Evolutionary conservation across 2,113 vertebrate species (phyloP), one percentile per base, ranked within the genome.

Genomic region (Nannobrachium achirus): DNA sequence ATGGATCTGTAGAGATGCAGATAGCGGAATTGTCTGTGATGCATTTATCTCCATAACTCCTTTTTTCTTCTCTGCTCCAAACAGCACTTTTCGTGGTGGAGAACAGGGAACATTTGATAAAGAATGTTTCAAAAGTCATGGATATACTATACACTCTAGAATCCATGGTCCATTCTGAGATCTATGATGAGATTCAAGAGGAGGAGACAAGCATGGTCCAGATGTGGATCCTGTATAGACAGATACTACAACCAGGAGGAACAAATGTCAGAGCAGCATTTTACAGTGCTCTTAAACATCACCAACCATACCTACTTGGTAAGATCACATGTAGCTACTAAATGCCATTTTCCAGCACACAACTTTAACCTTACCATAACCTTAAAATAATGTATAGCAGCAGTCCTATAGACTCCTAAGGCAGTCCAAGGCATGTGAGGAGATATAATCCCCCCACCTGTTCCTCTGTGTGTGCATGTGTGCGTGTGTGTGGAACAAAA

Each of bases 61-160:
- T 2, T 25, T 13, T 8, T 9, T 38, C 13, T 69, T 3, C 59
- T 38, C 11, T 4, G 71, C 45, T 42, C 3, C 1, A 56, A 79
- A 49, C 62, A 86, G 83, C 33, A 44, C 25, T 38, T 0, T 86
- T 90, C 39, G 69, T 90, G 0, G 75, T 82, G 6, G 4, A 1
- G 1, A 64, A 81, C 3, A 57, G 0, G 25, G 4, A 16, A 1
- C 0, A 0, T 0, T 16, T 88, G 10, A 70, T 78, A 56, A 48
- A 65, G 0, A 0, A 14, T 0, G 56, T 76, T 11, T 33, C 49
- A 0, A 4, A 19, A 9, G 82, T 77, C 0, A 64, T 79, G 70
- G 19, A 20, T 0, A 69, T 90, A 46, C 44, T 16, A 13, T 69
- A 84, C 0, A 58, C 68, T 7, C 78, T 90, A 10, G 42, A 61